Evolutionary conservation across 2,888 invertebrate genomes (phyloP).

Genomic region (Tenthredo scrophulariae): DNA sequence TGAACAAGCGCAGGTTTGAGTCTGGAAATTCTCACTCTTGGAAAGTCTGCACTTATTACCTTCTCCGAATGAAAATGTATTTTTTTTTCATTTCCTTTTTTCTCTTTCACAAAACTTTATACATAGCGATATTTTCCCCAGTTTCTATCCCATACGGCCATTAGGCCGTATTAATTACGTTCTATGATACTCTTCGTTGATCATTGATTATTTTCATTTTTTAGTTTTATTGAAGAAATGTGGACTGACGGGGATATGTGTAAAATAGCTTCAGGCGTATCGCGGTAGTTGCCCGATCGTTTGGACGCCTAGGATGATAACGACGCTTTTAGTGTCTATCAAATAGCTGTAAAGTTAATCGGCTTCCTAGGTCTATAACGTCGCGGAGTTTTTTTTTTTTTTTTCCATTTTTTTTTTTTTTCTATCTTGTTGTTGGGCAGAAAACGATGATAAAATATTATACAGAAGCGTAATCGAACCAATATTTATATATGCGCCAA

Average conservation of each 20-base stretch:
- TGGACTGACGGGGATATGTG: neutral
- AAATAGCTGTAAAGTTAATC: constrained; percentile 66
- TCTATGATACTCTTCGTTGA: neutral
- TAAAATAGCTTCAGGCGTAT: neutral
- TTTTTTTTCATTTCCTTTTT: too few relatives aligned
- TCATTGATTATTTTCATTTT: neutral
- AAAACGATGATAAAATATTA: neutral
- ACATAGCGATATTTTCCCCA: too few relatives aligned
- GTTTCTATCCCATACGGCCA: too few relatives aligned
- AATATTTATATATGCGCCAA: neutral
- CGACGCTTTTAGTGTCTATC: constrained; percentile 63
- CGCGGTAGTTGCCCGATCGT: neutral
- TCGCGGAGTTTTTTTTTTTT: neutral
- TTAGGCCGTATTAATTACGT: neutral
- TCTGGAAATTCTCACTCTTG: too few relatives aligned
- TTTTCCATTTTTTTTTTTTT: neutral
- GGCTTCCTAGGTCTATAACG: constrained; percentile 33
- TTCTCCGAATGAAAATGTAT: too few relatives aligned
- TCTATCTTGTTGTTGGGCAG: neutral
- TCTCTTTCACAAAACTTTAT: too few relatives aligned
- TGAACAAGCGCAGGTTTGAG: too few relatives aligned
- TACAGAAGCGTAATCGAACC: neutral
- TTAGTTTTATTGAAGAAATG: neutral
- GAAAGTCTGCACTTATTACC: too few relatives aligned
- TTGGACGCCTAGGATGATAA: constrained; percentile 55